Percentiles rank a stretch among this genome's conserved stretches.
Evolutionary conservation across 1,140 invertebrate genomes (phyloP).

Genomic region (Drosophila rufa): DNA sequence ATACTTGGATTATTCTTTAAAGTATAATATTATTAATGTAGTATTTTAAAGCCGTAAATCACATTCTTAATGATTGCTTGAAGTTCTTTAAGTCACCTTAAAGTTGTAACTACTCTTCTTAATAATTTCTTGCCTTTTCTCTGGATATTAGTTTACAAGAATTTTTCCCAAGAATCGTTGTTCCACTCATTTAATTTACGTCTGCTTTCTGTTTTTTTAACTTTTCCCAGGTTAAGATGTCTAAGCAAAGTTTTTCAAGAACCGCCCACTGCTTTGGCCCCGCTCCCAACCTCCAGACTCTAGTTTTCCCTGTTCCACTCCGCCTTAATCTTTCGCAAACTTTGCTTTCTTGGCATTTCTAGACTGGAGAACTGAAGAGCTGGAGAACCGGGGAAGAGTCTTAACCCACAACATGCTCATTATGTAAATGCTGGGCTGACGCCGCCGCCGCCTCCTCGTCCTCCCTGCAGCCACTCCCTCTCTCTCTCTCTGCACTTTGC

Average conservation of each 20-base stretch:
- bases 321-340: slow-evolving; percentile 35
- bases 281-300: slow-evolving; percentile 1
- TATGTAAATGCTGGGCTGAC: slow-evolving; percentile 51
- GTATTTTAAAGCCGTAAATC: neutral
- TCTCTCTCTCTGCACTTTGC: slow-evolving; percentile 11
- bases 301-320: neutral
- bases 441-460: neutral
- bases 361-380: neutral
- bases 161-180: slow-evolving; percentile 24
- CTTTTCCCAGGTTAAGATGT: slow-evolving; percentile 33
- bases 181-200: slow-evolving; percentile 44
- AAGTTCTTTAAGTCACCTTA: no score
- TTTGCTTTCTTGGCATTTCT: slow-evolving; percentile 47
- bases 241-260: slow-evolving; percentile 37
- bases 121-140: slow-evolving; percentile 6
- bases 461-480: slow-evolving; percentile 17
- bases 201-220: slow-evolving; percentile 11
- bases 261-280: slow-evolving; percentile 26
- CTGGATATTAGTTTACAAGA: slow-evolving; percentile 19
- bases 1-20: neutral
- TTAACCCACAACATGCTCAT: slow-evolving; percentile 59
- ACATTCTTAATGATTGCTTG: neutral
- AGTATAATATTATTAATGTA: neutral
- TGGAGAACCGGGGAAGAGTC: slow-evolving; percentile 14
- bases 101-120: neutral